phyloP scores from a whole-genome alignment of 2,113 vertebrate genomes.

The Marcusenius ussheri region DNA sequence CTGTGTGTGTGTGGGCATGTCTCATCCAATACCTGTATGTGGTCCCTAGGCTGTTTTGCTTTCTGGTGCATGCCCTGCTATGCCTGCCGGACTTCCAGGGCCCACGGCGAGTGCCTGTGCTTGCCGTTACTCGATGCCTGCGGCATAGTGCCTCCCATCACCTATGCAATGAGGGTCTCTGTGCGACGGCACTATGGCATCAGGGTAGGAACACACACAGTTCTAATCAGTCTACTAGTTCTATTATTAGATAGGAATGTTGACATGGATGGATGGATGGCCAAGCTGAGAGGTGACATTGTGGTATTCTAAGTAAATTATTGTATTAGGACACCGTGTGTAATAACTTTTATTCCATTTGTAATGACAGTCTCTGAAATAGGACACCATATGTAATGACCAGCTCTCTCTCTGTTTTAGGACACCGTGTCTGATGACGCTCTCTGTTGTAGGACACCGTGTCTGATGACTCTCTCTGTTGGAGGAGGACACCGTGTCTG shows the following conservation, averaged over 20 bases:
- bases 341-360: background rate
- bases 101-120: constrained; percentile 57
- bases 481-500: background rate
- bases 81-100: constrained; percentile 43
- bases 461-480: background rate
- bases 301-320: background rate
- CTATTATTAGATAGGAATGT: background rate
- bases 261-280: background rate
- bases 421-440: background rate
- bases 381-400: background rate
- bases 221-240: background rate
- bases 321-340: background rate
- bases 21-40: background rate
- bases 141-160: constrained; percentile 44
- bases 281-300: background rate
- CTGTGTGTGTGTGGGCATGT: background rate
- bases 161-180: constrained; percentile 43
- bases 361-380: background rate
- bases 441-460: too few relatives aligned
- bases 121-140: constrained; percentile 54
- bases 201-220: constrained; percentile 33
- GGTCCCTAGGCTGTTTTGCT: constrained; percentile 46
- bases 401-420: background rate
- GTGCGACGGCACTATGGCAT: constrained; percentile 45
- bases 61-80: constrained; percentile 59